These are phyloP conservation scores for Smithornis capensis DNA, from an alignment of 2,113 vertebrate genomes.

Conservation along the genomic window DNA sequence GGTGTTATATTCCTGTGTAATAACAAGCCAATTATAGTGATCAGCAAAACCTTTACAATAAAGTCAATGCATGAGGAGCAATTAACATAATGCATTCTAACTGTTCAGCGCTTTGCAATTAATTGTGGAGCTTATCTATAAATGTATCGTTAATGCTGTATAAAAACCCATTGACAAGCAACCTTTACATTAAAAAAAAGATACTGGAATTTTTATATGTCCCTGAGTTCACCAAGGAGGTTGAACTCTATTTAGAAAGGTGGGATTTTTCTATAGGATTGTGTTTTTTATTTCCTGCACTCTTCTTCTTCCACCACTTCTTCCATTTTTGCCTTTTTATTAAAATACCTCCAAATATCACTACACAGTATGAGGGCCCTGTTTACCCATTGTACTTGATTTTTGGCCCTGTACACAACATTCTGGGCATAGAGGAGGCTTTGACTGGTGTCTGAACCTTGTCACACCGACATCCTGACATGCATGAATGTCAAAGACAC, in stretches of 20 bases:
- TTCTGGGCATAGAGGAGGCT: neutral
- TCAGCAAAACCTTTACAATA: conserved; percentile 49
- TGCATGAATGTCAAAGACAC: neutral
- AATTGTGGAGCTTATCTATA: conserved; percentile 38
- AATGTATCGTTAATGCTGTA: conserved; percentile 64
- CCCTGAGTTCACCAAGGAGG: conserved; percentile 1
- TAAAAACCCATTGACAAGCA: conserved; percentile 53
- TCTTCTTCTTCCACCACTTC: neutral
- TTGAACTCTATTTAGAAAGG: conserved; percentile 9
- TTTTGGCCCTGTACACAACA: neutral
- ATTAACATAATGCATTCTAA: conserved; percentile 66
- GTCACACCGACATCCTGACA: neutral
- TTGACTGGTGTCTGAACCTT: neutral
- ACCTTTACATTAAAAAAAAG: conserved; percentile 27
- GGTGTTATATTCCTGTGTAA: conserved; percentile 66
- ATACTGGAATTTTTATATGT: neutral
- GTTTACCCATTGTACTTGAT: neutral
- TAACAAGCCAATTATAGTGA: conserved; percentile 67
- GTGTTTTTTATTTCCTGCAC: neutral
- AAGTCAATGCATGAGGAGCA: conserved; percentile 22
- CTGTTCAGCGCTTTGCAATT: conserved; percentile 59
- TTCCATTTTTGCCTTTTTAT: neutral
- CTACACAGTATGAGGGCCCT: neutral
- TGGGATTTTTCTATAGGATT: neutral
- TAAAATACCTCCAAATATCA: neutral